phyloP scores from a whole-genome alignment of 1,140 invertebrate genomes.

The Drosophila serrata region DNA sequence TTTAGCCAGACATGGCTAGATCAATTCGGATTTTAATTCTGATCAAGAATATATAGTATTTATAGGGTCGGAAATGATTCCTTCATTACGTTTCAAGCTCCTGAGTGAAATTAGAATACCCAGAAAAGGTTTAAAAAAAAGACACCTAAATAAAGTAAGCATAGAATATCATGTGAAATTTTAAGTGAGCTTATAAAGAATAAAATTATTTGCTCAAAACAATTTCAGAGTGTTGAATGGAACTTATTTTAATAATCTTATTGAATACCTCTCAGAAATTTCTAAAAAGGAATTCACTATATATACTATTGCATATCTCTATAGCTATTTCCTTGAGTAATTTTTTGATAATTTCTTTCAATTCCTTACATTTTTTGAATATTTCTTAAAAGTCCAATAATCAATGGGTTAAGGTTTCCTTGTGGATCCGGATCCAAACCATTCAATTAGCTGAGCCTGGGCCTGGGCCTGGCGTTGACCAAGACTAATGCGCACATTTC shows the following conservation, averaged over 20 bases:
- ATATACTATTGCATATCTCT: background rate
- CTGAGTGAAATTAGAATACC: too few species aligned
- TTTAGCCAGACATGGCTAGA: too few species aligned
- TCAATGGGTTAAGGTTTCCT: slow-evolving; percentile 25
- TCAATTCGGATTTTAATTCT: too few species aligned
- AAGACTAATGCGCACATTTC: slow-evolving; percentile 61
- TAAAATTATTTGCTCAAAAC: background rate
- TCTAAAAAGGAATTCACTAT: background rate
- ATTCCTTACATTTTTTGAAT: background rate
- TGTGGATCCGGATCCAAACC: slow-evolving; percentile 18
- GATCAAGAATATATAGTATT: too few species aligned
- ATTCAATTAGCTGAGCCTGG: slow-evolving; percentile 45
- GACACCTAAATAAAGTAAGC: too few species aligned
- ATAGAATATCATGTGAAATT: background rate
- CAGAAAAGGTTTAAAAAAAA: too few species aligned
- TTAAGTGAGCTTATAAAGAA: background rate
- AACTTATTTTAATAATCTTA: background rate
- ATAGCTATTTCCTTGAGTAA: background rate
- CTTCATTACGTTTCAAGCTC: too few species aligned
- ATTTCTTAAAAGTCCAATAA: too few species aligned
- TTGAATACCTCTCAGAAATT: background rate
- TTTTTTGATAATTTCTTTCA: background rate
- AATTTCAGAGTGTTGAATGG: too few species aligned
- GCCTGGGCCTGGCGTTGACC: slow-evolving; percentile 43
- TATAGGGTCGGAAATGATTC: too few species aligned